A percentile compares a stretch with the other conserved stretches of the same genome.
Evolutionary conservation across 92 coral and sea anemone genomes (phyloP).

Genomic region (Palythoa grandiflora): DNA sequence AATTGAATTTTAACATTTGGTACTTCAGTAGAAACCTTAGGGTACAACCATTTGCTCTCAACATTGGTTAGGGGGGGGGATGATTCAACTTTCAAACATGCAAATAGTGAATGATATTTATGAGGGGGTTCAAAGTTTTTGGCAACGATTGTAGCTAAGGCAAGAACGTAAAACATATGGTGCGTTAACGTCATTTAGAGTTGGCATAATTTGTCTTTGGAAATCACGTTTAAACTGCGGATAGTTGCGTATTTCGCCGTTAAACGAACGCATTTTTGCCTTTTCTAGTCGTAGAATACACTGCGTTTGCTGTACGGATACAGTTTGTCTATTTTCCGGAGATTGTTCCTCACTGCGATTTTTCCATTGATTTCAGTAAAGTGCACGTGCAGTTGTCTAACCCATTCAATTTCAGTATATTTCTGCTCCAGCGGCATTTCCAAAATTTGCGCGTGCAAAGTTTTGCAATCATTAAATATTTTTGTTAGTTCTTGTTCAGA

Average conservation of each 20-base stretch:
- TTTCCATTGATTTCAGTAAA: conserved; percentile 25
- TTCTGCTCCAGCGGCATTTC: conserved; percentile 28
- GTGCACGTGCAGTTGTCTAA: conserved; percentile 13
- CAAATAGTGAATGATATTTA: too few species aligned
- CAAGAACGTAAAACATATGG: conserved; percentile 72
- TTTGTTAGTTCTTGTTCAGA: conserved; percentile 2
- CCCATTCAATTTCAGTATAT: conserved; percentile 28
- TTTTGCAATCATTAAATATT: conserved; percentile 25
- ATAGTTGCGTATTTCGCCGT: conserved; percentile 67
- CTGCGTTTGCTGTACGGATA: conserved; percentile 21
- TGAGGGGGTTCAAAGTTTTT: too few species aligned
- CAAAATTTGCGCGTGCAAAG: conserved; percentile 26
- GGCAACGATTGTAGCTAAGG: too few species aligned
- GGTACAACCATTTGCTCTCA: too few species aligned
- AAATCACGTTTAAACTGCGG: conserved; percentile 65
- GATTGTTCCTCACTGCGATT: conserved; percentile 23
- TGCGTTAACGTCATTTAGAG: conserved; percentile 54
- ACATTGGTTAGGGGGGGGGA: too few species aligned
- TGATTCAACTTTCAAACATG: too few species aligned
- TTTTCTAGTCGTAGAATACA: conserved; percentile 48
- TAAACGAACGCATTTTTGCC: conserved; percentile 62
- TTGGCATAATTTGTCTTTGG: conserved; percentile 67
- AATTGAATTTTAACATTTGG: too few species aligned
- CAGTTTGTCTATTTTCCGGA: neutral
- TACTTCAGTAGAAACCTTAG: too few species aligned